Evolutionary conservation across 2,797 vertebrate genomes (phyloP).

Genomic region (Carapus acus): DNA sequence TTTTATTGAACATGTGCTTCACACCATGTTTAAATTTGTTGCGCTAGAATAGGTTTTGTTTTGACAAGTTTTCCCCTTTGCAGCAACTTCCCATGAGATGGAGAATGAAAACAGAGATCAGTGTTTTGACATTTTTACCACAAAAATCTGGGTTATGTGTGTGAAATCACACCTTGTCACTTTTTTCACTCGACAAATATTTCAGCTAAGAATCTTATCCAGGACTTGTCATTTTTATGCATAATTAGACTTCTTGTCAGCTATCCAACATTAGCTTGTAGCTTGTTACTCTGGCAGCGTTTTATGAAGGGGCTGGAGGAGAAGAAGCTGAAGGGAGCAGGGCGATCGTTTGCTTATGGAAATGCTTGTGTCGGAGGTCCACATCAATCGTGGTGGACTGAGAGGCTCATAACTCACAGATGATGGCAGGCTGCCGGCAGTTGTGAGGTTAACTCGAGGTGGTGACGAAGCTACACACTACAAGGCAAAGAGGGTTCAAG

Average conservation of each 20-base stretch:
- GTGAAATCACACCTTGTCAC: too few relatives aligned
- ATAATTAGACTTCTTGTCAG: not conserved
- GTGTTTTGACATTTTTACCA: too few relatives aligned
- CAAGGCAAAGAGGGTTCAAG: slow-evolving; percentile 65
- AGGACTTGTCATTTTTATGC: too few relatives aligned
- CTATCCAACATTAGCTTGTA: not conserved
- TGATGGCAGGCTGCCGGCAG: slow-evolving; percentile 27
- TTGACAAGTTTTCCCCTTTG: too few relatives aligned
- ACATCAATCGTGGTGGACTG: slow-evolving; percentile 40
- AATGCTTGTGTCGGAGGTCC: slow-evolving; percentile 42
- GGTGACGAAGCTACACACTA: slow-evolving; percentile 59
- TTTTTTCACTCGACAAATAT: too few relatives aligned
- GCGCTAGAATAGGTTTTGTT: too few relatives aligned
- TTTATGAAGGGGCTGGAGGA: not conserved
- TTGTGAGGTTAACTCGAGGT: slow-evolving; percentile 63
- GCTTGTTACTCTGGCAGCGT: not conserved
- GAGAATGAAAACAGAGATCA: too few relatives aligned
- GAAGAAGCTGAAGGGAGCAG: slow-evolving; percentile 29
- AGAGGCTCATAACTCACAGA: slow-evolving; percentile 42
- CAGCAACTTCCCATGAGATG: too few relatives aligned
- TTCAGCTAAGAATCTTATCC: too few relatives aligned
- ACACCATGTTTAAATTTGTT: too few relatives aligned
- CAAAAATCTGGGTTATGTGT: too few relatives aligned
- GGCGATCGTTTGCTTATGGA: slow-evolving; percentile 26
- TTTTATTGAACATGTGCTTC: too few relatives aligned